Conservation (phyloP, 2,797 vertebrate genomes). For the Cynopterus sphinx region DNA sequence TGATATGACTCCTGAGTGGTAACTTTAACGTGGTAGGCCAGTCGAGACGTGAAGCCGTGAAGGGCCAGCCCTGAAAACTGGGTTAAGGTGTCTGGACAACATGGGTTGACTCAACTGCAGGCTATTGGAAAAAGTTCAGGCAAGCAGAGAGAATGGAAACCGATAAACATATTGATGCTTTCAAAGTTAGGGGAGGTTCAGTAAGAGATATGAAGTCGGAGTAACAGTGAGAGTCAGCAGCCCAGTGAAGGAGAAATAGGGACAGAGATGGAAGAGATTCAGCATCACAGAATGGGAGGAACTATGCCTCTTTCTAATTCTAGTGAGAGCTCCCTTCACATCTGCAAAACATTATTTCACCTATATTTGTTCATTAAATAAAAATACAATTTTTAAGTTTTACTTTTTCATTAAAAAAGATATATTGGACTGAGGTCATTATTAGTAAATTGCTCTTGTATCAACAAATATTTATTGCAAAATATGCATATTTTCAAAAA, state of each 20-base stretch:
- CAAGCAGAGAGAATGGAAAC: neutral
- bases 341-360: neutral
- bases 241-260: neutral
- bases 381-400: neutral
- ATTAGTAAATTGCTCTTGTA: neutral
- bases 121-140: neutral
- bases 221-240: neutral
- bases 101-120: neutral
- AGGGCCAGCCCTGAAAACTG: neutral
- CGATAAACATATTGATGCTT: neutral
- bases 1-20: neutral
- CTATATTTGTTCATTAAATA: neutral
- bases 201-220: neutral
- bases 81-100: neutral
- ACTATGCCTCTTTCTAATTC: neutral
- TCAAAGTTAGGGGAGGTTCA: neutral
- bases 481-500: neutral
- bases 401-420: neutral
- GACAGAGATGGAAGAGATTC: neutral
- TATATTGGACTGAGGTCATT: neutral
- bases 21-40: neutral
- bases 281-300: neutral
- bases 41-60: neutral
- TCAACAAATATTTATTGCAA: conserved; percentile 1
- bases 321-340: neutral